Conservation (phyloP, 2,797 vertebrate species). For the Dromococcyx pavoninus region DNA sequence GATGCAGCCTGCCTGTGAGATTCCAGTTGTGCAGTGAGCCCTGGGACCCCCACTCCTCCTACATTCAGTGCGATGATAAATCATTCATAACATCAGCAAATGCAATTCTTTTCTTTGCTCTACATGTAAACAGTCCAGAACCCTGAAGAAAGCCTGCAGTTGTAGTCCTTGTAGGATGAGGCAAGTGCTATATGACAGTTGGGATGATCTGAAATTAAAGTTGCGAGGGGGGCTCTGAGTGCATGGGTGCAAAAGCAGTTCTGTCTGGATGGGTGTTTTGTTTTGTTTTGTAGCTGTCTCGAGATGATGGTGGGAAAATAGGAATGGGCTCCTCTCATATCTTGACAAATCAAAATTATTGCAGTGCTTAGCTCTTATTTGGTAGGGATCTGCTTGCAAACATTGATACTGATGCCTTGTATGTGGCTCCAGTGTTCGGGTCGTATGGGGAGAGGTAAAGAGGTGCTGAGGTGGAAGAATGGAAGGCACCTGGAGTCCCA, state of each 20-base stretch:
- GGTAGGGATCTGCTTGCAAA: neutral
- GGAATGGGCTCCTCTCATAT: neutral
- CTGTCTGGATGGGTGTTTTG: neutral
- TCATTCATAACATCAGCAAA: conserved; percentile 66
- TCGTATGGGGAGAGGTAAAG: neutral
- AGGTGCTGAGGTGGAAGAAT: neutral
- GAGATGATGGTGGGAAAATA: neutral
- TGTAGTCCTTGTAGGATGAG: conserved; percentile 42
- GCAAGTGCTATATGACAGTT: conserved; percentile 44
- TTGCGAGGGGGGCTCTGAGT: neutral
- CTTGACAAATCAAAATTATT: neutral
- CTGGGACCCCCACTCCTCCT: conserved; percentile 52
- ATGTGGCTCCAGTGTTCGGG: neutral
- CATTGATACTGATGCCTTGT: neutral
- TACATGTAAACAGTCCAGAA: conserved; percentile 42
- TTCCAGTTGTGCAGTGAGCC: conserved; percentile 45
- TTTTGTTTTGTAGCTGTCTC: neutral
- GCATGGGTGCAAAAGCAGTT: neutral
- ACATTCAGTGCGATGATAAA: conserved; percentile 55
- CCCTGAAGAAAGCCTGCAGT: conserved; percentile 38
- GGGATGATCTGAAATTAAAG: conserved; percentile 29
- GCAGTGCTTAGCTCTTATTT: neutral
- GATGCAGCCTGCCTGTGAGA: conserved; percentile 48
- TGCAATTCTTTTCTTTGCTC: conserved; percentile 11
- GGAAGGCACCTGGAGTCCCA: neutral